Evolutionary conservation across 2,888 invertebrate genomes (phyloP), one percentile per base, ranked within the genome.

Genomic region (Micoletzkya japonica): DNA sequence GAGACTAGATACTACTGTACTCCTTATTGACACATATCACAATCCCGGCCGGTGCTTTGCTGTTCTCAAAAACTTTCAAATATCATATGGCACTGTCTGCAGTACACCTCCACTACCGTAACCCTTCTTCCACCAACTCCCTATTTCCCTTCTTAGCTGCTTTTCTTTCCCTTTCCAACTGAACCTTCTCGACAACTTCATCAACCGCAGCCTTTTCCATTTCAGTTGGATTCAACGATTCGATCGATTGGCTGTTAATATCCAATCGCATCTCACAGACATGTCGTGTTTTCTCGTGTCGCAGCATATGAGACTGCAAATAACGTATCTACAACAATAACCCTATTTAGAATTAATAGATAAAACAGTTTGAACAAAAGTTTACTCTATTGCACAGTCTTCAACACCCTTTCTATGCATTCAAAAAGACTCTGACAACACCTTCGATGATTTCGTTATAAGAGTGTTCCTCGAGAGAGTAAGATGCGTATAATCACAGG

Each of bases 271-370:
- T 39, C 39, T 39, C 7, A 10, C 39, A 39, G 7, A 32, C 17
- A 49, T 61, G 61, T 2, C 49, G 49, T 24, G 14, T 49, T 32
- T 61, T 61, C 24, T 61, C 61, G 49, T 61, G 61, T 44, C 61
- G 49, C 17, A n/a, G 6, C 2, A 26, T 49, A 26, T 61, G 61
- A 32, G 44, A 49, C 61, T 61, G 30, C 20, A 59, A 59, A 4
- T 6, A 56, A 56, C 4, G 6, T 28, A 28, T 32, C 28, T 30
- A 6, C 56, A 28, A 28, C 30, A 30, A 56, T 26, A 4, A 56
- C 4, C 7, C n/a, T n/a, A n/a, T n/a, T n/a, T n/a, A n/a, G n/a
- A n/a, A n/a, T n/a, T n/a, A n/a, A n/a, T n/a, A n/a, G n/a, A n/a
- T n/a, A n/a, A n/a, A n/a, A n/a, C n/a, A n/a, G n/a, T n/a, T n/a